Base-by-base conservation (phyloP, 2,113 vertebrate species). In the Petrocephalus microphthalmus region DNA sequence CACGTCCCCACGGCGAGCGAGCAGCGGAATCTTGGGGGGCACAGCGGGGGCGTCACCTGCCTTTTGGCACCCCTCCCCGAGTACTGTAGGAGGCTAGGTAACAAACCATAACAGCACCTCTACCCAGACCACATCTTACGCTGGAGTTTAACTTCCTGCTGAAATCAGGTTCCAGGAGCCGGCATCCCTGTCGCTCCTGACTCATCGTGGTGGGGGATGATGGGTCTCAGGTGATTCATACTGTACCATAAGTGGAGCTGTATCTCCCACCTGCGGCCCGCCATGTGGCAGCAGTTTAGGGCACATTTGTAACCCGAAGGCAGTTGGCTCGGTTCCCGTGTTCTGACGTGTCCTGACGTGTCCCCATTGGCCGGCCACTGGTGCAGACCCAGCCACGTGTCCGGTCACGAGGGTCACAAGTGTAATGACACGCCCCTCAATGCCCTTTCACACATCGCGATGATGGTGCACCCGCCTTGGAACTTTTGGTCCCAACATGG, bases 1-100 rank as follows among this genome's bases (percentile, higher is more conserved):
- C 95, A 96, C 29, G 95, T 96, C 93, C 95, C 96, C 92, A 96
- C 96, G 22, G 95, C 95, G 90, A 94, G 95, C 0, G 95, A 96
- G 92, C 94, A 95, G 54, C 93, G 93, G 90, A 96, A 96, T 92
- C 92, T 96, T n/a, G 96, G 96, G 89, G 96, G 96, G 91, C 96
- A 96, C 94, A 93, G 93, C 0, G 94, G 95, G 0, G 95, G 95
- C 87, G 94, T 96, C 90, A 96, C 95, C 91, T 95, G 95, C 87
- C 93, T 96, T 90, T 92, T 91, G 89, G 93, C 91, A 1, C 95
- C 95, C 86, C 93, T 94, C 54, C 91, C 91, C 6, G 95, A 95
- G 87, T 95, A 93, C 92, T 96, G 95, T 93, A 93, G 88, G 90
- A 95, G 89, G 88, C 90, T 95, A 74, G 94, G 95, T 96, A 93